These are phyloP conservation scores for Hermodice carunculata DNA, from an alignment of 2,888 invertebrate genomes.

Conservation along the genomic window DNA sequence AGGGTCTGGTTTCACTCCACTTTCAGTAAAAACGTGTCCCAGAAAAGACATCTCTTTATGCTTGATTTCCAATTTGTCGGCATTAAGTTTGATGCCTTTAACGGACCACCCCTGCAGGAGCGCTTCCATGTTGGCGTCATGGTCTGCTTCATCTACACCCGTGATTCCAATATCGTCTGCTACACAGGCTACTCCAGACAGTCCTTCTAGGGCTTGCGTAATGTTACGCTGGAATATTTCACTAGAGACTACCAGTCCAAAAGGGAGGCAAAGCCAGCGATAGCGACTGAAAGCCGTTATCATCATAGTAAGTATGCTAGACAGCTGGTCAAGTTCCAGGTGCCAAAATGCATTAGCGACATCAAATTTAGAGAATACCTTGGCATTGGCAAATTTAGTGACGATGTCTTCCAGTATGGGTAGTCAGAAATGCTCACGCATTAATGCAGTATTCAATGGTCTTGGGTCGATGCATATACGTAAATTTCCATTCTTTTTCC, in stretches of 20 bases:
- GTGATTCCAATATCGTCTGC: conserved; percentile 35
- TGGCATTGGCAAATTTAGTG: too few relatives aligned
- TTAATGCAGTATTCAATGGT: too few relatives aligned
- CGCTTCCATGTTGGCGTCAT: conserved; percentile 24
- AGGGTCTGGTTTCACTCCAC: conserved; percentile 22
- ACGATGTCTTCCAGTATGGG: too few relatives aligned
- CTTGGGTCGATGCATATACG: too few relatives aligned
- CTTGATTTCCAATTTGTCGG: conserved; percentile 5
- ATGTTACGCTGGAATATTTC: conserved; percentile 34
- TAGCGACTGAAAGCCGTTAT: not conserved
- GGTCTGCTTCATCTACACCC: conserved; percentile 37
- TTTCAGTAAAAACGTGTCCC: conserved; percentile 16
- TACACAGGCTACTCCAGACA: conserved; percentile 28
- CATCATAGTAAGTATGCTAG: not conserved
- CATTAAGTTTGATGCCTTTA: conserved; percentile 10
- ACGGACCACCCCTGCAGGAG: conserved; percentile 12
- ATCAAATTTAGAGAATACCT: conserved; percentile 1
- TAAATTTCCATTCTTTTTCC: too few relatives aligned
- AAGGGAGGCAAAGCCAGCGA: conserved; percentile 22
- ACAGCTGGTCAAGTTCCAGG: not conserved
- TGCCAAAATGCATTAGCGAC: not conserved
- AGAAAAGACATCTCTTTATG: conserved; percentile 4
- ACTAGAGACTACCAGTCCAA: conserved; percentile 27
- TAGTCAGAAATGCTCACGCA: too few relatives aligned
- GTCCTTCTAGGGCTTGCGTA: conserved; percentile 23